phyloP scores from a whole-genome alignment of 2,113 vertebrate species.

The Scopus umbretta region DNA sequence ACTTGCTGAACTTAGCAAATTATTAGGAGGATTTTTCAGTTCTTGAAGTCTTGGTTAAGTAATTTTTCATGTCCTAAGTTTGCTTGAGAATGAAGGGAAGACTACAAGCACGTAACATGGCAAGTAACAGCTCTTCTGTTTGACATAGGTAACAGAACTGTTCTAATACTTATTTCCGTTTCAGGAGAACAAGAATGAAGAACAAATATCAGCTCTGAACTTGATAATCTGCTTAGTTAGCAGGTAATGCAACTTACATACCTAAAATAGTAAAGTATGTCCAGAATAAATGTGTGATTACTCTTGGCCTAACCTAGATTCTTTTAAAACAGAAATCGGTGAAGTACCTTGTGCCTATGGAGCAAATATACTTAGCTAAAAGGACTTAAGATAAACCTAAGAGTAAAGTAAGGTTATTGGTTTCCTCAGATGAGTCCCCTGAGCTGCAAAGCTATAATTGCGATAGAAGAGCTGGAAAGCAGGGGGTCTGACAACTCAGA shows the following conservation, averaged over 20 bases:
- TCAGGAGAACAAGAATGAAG: constrained; percentile 87
- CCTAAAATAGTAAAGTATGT: neutral
- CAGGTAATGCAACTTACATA: constrained; percentile 74
- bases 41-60: neutral
- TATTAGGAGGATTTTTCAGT: neutral
- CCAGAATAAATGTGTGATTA: neutral
- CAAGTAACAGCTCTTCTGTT: neutral
- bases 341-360: neutral
- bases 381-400: neutral
- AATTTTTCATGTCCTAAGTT: neutral
- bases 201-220: constrained; percentile 88
- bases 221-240: constrained; percentile 96
- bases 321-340: neutral
- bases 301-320: neutral
- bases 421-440: neutral
- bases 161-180: neutral
- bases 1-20: neutral
- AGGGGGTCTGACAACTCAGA: neutral
- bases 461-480: neutral
- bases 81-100: neutral
- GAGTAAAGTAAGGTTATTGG: neutral
- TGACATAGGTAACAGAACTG: neutral
- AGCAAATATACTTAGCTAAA: neutral
- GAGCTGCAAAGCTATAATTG: neutral
- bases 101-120: neutral